Evolutionary conservation across 2,113 vertebrate genomes (phyloP).

Genomic region (Nanorana parkeri): DNA sequence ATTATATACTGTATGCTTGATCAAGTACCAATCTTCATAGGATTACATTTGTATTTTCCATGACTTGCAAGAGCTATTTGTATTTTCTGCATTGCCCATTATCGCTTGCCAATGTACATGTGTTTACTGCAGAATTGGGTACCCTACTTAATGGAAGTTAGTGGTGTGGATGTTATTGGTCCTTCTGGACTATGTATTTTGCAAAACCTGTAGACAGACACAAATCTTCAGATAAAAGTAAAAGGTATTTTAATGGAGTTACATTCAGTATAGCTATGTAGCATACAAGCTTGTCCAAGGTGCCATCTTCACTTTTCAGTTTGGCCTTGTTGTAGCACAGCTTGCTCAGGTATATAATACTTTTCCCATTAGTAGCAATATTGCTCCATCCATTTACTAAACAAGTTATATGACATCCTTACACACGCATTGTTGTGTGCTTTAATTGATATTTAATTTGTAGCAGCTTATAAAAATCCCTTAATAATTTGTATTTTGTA

Average conservation of each 20-base stretch:
- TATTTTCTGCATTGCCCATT: too few relatives aligned
- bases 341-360: conserved; percentile 10
- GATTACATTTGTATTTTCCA: too few relatives aligned
- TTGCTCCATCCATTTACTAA: neutral
- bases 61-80: too few relatives aligned
- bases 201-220: neutral
- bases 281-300: neutral
- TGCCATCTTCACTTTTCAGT: neutral
- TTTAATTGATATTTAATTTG: neutral
- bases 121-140: too few relatives aligned
- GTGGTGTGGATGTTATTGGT: too few relatives aligned
- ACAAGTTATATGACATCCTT: neutral
- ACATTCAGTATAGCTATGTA: neutral
- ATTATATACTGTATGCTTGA: too few relatives aligned
- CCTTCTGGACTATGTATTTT: too few relatives aligned
- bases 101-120: too few relatives aligned
- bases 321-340: neutral
- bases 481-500: conserved; percentile 1
- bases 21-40: too few relatives aligned
- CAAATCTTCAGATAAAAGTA: neutral
- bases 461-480: neutral
- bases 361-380: neutral
- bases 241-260: conserved; percentile 3
- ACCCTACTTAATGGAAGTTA: too few relatives aligned
- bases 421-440: too few relatives aligned